Conservation (phyloP, 2,797 vertebrate genomes). For the Notamacropus eugenii region DNA sequence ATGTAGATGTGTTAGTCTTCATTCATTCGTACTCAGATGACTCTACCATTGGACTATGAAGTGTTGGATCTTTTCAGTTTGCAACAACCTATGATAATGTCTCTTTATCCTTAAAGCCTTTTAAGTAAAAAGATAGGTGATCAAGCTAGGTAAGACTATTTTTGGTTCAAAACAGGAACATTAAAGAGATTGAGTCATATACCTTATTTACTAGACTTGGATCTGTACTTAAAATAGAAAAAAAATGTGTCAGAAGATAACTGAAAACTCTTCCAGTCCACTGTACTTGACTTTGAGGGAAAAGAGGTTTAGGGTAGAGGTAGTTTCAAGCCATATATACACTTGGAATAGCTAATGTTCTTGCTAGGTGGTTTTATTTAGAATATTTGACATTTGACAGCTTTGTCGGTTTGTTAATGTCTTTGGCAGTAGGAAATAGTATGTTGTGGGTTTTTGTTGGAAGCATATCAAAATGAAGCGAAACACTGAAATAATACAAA, state of each 20-base stretch:
- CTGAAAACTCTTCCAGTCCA: not conserved
- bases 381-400: not conserved
- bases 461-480: constrained; percentile 34
- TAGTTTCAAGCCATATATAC: not conserved
- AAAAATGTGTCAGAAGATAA: not conserved
- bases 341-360: not conserved
- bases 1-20: not conserved
- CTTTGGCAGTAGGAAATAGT: constrained; percentile 31
- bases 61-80: not conserved
- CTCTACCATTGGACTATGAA: no score
- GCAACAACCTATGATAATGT: not conserved
- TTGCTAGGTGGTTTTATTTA: not conserved
- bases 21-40: not conserved
- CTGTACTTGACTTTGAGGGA: not conserved
- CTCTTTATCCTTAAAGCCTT: not conserved
- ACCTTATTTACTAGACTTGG: not conserved
- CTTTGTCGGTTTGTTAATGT: constrained; percentile 4
- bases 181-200: not conserved
- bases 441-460: constrained; percentile 6
- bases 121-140: not conserved
- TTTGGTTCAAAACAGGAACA: not conserved
- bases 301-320: not conserved
- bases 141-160: not conserved
- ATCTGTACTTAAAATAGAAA: not conserved
- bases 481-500: constrained; percentile 29